Conservation (phyloP, 1,140 invertebrate species). For the Temnothorax nylanderi region DNA sequence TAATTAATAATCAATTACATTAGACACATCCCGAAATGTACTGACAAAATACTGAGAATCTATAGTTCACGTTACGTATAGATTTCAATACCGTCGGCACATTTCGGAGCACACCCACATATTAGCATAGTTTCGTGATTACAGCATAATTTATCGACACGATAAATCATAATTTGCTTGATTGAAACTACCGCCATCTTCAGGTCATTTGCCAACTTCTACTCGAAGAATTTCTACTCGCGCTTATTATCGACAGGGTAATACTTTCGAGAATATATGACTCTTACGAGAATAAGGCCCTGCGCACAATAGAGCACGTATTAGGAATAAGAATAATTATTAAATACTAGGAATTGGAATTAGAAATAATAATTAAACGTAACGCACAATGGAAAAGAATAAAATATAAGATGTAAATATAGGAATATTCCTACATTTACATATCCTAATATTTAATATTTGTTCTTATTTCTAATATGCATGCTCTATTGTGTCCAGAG, state of each 20-base stretch:
- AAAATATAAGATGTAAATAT: too few species aligned
- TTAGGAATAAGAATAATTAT: too few species aligned
- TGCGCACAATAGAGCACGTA: too few species aligned
- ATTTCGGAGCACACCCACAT: neutral
- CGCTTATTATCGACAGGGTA: neutral
- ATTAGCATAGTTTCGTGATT: conserved; percentile 1
- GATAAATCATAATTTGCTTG: neutral
- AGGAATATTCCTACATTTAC: too few species aligned
- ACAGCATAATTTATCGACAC: neutral
- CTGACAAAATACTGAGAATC: neutral
- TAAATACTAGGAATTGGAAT: too few species aligned
- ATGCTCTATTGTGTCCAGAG: too few species aligned
- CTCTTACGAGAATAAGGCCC: too few species aligned
- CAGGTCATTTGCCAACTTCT: neutral
- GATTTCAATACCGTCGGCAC: neutral
- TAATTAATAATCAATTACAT: neutral
- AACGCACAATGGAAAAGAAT: too few species aligned
- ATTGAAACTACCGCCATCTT: conserved; percentile 38
- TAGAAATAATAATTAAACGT: too few species aligned
- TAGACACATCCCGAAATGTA: neutral
- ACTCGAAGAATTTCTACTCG: neutral
- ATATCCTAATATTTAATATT: too few species aligned
- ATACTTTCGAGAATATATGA: neutral
- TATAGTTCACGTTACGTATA: neutral
- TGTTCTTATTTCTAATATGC: too few species aligned